Percentiles rank a stretch among this genome's conserved stretches.
Evolutionary conservation across 2,797 vertebrate genomes (phyloP).

Genomic region (Crocodylus rhombifer): DNA sequence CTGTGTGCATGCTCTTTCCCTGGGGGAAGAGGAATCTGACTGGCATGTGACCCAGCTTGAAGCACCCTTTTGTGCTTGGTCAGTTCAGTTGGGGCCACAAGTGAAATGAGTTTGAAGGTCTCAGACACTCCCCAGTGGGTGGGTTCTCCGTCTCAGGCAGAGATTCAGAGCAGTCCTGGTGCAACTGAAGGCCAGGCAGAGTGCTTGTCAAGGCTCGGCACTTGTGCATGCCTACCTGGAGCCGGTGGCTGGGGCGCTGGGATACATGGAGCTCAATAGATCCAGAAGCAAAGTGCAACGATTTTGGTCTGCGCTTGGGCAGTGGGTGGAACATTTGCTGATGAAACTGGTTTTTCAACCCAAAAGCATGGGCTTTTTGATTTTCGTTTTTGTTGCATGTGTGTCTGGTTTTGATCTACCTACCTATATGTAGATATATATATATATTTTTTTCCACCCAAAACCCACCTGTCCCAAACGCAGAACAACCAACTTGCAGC

Average conservation of each 20-base stretch:
- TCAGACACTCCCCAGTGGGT: rapidly evolving
- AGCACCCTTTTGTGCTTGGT: too few species aligned
- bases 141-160: neutral
- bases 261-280: neutral
- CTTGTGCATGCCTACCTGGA: neutral
- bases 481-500: too few species aligned
- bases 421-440: too few species aligned
- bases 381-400: too few species aligned
- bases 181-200: too few species aligned
- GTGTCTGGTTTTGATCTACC: too few species aligned
- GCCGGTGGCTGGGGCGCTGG: neutral
- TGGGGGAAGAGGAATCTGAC: too few species aligned
- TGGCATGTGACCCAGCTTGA: too few species aligned
- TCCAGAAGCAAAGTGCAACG: neutral
- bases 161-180: neutral
- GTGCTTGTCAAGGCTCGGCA: neutral
- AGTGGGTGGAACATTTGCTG: neutral
- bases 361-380: neutral
- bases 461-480: too few species aligned
- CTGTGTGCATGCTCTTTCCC: too few species aligned
- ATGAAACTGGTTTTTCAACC: neutral
- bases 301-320: neutral
- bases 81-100: neutral
- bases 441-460: too few species aligned
- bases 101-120: neutral